phyloP scores from a whole-genome alignment of 2,113 vertebrate genomes.

The Poeciliopsis turrubarensis region DNA sequence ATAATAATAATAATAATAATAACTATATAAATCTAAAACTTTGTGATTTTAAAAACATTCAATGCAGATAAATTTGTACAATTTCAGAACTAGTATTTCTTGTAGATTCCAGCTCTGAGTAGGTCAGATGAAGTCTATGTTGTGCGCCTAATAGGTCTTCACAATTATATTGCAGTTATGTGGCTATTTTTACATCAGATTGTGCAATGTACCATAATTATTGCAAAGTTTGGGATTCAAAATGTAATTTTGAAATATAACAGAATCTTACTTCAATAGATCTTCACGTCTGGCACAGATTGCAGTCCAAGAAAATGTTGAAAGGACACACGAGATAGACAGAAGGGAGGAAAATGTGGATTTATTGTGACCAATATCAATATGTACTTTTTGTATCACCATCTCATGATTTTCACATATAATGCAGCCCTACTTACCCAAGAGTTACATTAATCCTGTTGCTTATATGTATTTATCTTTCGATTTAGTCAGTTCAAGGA shows the following conservation, averaged over 20 bases:
- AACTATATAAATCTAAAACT: neutral
- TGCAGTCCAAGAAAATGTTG: neutral
- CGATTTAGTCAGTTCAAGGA: too few relatives aligned
- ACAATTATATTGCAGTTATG: neutral
- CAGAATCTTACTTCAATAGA: neutral
- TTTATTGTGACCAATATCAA: too few relatives aligned
- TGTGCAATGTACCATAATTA: too few relatives aligned
- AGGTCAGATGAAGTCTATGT: neutral
- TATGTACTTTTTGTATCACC: too few relatives aligned
- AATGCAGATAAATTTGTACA: neutral
- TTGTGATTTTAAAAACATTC: neutral
- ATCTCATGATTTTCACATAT: too few relatives aligned
- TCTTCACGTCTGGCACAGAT: neutral
- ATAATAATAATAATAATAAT: neutral
- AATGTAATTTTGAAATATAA: neutral
- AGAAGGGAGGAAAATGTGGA: too few relatives aligned
- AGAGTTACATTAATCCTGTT: neutral
- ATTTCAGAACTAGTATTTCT: neutral
- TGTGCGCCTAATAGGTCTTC: neutral
- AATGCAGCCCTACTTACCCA: too few relatives aligned
- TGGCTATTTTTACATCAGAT: too few relatives aligned
- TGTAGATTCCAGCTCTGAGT: neutral
- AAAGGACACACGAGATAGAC: neutral
- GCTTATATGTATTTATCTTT: neutral
- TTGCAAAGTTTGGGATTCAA: neutral